phyloP scores from a whole-genome alignment of 2,888 invertebrate species.

The Heterodera filipjevi region DNA sequence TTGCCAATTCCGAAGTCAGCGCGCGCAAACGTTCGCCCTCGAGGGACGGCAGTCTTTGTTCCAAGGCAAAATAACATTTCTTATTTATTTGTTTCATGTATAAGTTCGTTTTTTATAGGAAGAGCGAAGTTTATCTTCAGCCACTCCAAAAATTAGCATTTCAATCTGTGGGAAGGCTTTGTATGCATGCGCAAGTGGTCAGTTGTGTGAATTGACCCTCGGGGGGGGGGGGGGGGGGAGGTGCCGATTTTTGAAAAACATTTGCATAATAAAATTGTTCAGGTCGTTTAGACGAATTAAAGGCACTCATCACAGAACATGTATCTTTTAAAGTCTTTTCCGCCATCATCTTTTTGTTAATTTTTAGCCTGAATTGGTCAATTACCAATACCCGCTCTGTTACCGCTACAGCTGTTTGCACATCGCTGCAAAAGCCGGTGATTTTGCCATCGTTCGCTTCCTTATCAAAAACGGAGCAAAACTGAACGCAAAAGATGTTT shows the following conservation, averaged over 20 bases:
- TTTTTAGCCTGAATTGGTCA: conserved; percentile 28
- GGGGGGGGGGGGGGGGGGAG: neutral
- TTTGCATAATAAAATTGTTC: neutral
- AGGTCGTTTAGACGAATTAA: conserved; percentile 9
- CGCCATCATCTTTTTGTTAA: neutral
- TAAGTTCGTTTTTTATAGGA: conserved; percentile 9
- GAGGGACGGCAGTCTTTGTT: conserved; percentile 16
- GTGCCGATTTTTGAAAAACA: neutral
- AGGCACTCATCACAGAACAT: conserved; percentile 6
- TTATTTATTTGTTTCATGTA: neutral
- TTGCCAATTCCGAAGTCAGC: neutral
- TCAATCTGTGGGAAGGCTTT: conserved; percentile 18
- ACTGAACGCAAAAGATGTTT: conserved; percentile 24
- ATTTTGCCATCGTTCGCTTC: conserved; percentile 17
- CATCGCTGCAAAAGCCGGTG: conserved; percentile 24
- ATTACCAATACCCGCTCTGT: conserved; percentile 24
- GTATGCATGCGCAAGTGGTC: conserved; percentile 21
- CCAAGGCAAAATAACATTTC: neutral
- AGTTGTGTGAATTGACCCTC: neutral
- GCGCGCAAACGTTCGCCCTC: conserved; percentile 24
- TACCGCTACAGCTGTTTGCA: conserved; percentile 25
- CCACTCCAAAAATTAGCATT: conserved; percentile 9
- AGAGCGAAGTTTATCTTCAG: neutral
- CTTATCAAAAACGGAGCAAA: conserved; percentile 18
- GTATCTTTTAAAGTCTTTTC: neutral